Percentiles rank a stretch among this genome's conserved stretches.
These are phyloP conservation scores for Distichodus sexfasciatus DNA, from an alignment of 2,797 vertebrate species.

Conservation along the genomic window DNA sequence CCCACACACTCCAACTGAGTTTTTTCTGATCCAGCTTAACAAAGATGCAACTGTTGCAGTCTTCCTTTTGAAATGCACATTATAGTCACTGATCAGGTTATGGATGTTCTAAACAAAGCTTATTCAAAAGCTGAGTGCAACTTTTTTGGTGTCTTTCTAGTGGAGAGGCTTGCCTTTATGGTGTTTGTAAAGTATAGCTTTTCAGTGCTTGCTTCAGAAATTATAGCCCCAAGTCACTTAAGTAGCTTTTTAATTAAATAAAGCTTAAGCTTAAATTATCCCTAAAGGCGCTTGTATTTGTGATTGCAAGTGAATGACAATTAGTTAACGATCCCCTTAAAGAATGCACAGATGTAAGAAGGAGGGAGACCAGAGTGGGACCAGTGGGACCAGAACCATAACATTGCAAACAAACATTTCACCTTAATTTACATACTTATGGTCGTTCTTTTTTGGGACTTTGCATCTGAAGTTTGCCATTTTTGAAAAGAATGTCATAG, in stretches of 20 bases:
- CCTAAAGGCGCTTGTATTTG: neutral
- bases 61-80: slow-evolving; percentile 63
- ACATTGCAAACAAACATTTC: too few species aligned
- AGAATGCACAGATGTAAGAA: neutral
- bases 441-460: too few species aligned
- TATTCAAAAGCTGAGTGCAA: neutral
- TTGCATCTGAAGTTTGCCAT: too few species aligned
- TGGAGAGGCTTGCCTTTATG: neutral
- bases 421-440: too few species aligned
- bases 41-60: slow-evolving; percentile 60
- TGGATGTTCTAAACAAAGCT: slow-evolving; percentile 1
- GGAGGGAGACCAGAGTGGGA: neutral
- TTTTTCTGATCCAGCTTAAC: neutral
- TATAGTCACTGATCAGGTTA: slow-evolving; percentile 31
- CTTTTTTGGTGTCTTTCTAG: neutral
- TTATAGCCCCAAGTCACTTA: neutral
- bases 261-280: neutral
- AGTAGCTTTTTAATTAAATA: too few species aligned
- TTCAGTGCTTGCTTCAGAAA: neutral
- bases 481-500: too few species aligned
- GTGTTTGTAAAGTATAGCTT: neutral
- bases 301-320: neutral
- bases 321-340: neutral
- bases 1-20: slow-evolving; percentile 51
- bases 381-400: neutral